These are phyloP conservation scores for Ethmia dodecea DNA, from an alignment of 2,888 invertebrate genomes.

Conservation along the genomic window DNA sequence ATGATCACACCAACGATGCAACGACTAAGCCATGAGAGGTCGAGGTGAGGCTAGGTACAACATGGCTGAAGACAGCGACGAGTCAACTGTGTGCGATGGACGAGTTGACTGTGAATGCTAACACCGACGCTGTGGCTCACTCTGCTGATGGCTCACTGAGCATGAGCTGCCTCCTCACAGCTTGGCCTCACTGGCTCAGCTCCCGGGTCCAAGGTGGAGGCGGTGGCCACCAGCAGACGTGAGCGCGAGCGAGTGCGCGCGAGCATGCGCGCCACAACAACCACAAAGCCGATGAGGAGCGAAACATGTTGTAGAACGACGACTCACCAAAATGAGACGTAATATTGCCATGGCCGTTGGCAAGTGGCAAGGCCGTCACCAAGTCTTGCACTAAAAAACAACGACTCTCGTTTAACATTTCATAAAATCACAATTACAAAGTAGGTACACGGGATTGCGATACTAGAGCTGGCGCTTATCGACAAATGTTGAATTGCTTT, in stretches of 20 bases:
- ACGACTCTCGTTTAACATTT: constrained; percentile 73
- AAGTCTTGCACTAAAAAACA: constrained; percentile 78
- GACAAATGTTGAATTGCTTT: constrained; percentile 28
- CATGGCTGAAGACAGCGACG: constrained; percentile 63
- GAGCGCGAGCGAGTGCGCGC: constrained; percentile 45
- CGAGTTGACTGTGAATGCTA: constrained; percentile 37
- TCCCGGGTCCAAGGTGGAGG: constrained; percentile 5
- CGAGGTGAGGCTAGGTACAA: constrained; percentile 56
- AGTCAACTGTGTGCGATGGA: constrained; percentile 52
- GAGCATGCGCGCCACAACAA: constrained; percentile 59
- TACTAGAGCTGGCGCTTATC: constrained; percentile 29
- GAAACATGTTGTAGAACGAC: constrained; percentile 57
- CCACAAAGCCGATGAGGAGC: constrained; percentile 71
- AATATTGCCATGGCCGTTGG: constrained; percentile 76
- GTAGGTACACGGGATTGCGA: constrained; percentile 2
- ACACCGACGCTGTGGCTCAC: constrained; percentile 47
- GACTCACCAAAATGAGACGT: constrained; percentile 77
- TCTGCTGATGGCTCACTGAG: constrained; percentile 35
- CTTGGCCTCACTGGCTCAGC: background rate
- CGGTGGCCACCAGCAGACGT: constrained; percentile 41
- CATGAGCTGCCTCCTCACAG: background rate
- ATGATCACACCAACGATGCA: constrained; percentile 65
- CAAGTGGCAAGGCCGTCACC: constrained; percentile 77
- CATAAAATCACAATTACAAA: constrained; percentile 43
- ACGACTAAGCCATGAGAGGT: constrained; percentile 69